Base-by-base conservation (phyloP, 2,888 invertebrate species). In the Cephus spinipes region DNA sequence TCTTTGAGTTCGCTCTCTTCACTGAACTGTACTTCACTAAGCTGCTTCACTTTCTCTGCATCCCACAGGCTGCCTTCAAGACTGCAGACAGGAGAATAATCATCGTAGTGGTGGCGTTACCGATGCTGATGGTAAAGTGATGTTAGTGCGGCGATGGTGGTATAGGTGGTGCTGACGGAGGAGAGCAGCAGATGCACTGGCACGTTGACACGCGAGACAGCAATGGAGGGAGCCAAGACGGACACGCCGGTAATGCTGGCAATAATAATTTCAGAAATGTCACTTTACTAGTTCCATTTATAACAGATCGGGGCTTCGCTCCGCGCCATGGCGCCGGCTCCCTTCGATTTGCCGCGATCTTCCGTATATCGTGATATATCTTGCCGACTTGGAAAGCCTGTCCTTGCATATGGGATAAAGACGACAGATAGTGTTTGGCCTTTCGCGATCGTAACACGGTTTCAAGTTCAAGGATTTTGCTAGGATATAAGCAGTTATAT, bases 261-360 rank as follows among this genome's bases (percentile, higher is more conserved):
- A 85, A 85, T 84, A 85, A 85, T 82, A 82, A 85, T 85, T 85
- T 81, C 79, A 85, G 85, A 81, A 84, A 85, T 85, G 85, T 81
- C 79, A 84, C 81, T 84, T 83, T 79, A 83, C 85, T 84, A 84
- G 85, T 84, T 85, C 85, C 83, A 85, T 85, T 85, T 84, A 83
- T 85, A 85, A 85, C 84, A 83, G 85, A 85, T 85, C 85, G 83
- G 84, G 84, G 81, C 68, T 40, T 77, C 73, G 33, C 55, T 82
- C 80, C 85, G 71, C 71, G 71, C 71, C 71, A 23, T 80, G 85
- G 71, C 71, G 71, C 71, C 71, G 12, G 71, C 31, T 55, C 31
- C 71, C 32, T 71, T 71, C 71, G 71, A 71, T 71, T 71, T 32
- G 31, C 71, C 55, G 23, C 55, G 55, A 23, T 23, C 55, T 15